Percentiles rank a stretch among this genome's conserved stretches.
phyloP scores from a whole-genome alignment of 2,113 vertebrate genomes.

The Planiliza haematocheilus region DNA sequence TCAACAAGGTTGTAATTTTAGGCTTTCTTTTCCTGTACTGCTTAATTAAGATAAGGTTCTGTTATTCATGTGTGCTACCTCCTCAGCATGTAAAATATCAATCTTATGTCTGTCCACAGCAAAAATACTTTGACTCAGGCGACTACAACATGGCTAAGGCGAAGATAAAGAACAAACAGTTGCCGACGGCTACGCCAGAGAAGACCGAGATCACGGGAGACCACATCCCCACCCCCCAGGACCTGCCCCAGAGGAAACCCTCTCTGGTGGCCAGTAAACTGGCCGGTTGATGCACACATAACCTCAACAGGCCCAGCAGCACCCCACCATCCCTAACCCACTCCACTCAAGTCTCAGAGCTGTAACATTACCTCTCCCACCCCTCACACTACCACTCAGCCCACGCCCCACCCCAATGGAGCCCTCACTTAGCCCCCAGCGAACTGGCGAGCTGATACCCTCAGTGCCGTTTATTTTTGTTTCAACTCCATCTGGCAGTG shows the following conservation, averaged over 20 bases:
- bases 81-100: not conserved
- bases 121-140: constrained; percentile 99
- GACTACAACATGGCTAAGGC: constrained; percentile 99
- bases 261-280: constrained; percentile 98
- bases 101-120: constrained; percentile 79
- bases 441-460: constrained; percentile 67
- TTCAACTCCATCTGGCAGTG: constrained; percentile 68
- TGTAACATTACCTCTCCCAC: constrained; percentile 76
- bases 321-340: constrained; percentile 76
- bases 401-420: constrained; percentile 86
- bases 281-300: constrained; percentile 88
- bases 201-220: constrained; percentile 98
- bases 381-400: constrained; percentile 68
- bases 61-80: not conserved
- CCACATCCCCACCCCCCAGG: constrained; percentile 99
- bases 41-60: not conserved
- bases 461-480: constrained; percentile 32
- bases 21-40: not conserved
- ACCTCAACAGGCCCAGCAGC: constrained; percentile 20
- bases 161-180: constrained; percentile 98
- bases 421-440: constrained; percentile 86
- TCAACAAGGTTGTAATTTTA: not conserved
- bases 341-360: constrained; percentile 75
- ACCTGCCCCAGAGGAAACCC: constrained; percentile 98
- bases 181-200: constrained; percentile 92